Percentiles rank a stretch among this genome's conserved stretches.
Evolutionary conservation across 2,113 vertebrate genomes (phyloP).

Genomic region (Archilochus colubris): DNA sequence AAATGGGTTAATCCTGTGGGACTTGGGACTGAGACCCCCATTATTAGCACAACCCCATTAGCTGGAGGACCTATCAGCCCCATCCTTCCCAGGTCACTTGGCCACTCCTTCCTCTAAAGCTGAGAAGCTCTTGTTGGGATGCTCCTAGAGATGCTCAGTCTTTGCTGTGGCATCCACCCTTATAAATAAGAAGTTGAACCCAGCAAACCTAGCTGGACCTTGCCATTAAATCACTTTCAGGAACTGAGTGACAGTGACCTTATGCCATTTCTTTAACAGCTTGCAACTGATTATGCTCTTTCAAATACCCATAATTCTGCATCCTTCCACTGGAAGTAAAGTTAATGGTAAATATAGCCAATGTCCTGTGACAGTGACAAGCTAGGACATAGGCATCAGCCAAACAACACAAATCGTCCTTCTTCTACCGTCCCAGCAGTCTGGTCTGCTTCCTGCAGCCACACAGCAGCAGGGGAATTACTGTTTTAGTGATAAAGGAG

Average conservation of each 20-base stretch:
- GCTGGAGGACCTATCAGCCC: not conserved
- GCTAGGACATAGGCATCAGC: not conserved
- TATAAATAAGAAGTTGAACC: not conserved
- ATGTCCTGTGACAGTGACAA: not conserved
- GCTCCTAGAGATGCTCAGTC: not conserved
- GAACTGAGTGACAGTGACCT: not conserved
- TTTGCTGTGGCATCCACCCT: not conserved
- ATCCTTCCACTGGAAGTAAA: not conserved
- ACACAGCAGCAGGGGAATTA: not conserved
- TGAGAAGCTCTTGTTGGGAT: not conserved
- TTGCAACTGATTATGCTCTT: not conserved
- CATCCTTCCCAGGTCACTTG: rapidly evolving
- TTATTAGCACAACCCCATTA: rapidly evolving
- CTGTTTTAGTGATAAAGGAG: not conserved
- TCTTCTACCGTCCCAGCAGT: not conserved
- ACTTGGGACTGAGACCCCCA: not conserved
- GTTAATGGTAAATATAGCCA: not conserved
- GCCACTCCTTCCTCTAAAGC: not conserved
- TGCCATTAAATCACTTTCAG: not conserved
- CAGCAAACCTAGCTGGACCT: not conserved
- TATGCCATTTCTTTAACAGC: not conserved
- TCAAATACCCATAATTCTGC: not conserved
- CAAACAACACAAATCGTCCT: not conserved
- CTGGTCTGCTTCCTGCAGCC: not conserved
- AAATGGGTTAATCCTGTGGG: not conserved